A percentile compares a stretch with the other conserved stretches of the same genome.
These are phyloP conservation scores for Spongilla lacustris DNA, from an alignment of 37 sponge, comb jelly and placozoan genomes.

Conservation along the genomic window DNA sequence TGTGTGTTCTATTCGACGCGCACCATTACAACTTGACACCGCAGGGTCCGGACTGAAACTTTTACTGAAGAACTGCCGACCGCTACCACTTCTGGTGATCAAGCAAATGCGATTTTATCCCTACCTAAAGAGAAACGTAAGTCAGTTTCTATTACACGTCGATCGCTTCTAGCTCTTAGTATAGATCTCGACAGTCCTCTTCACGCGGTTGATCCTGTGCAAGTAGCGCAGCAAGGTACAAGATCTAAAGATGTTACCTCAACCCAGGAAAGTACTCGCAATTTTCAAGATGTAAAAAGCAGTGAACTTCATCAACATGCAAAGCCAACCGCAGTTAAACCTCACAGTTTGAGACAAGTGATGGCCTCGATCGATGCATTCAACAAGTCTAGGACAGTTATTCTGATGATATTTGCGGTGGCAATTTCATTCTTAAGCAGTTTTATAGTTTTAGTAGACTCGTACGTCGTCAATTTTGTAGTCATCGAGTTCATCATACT, in stretches of 20 bases:
- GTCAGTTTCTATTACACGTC: neutral
- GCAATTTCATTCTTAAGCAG: neutral
- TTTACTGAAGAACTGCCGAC: neutral
- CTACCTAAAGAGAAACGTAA: neutral
- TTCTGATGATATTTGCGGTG: neutral
- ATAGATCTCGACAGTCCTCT: neutral
- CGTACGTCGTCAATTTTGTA: neutral
- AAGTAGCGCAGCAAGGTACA: neutral
- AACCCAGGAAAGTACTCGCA: neutral
- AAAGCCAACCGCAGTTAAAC: neutral
- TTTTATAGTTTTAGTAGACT: neutral
- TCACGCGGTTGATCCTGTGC: neutral
- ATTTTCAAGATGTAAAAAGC: neutral
- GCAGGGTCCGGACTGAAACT: neutral
- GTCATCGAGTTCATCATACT: neutral
- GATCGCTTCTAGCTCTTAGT: neutral
- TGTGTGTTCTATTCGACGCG: slow-evolving; percentile 16
- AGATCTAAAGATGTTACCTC: neutral
- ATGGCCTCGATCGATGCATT: neutral
- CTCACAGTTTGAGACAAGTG: neutral
- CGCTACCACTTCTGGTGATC: neutral
- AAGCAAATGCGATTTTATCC: neutral
- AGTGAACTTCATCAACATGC: neutral
- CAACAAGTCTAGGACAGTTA: neutral
- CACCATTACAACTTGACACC: neutral